Evolutionary conservation across 2,888 invertebrate species (phyloP), one percentile per base, ranked within the genome.

Genomic region (Tridacna gigas): DNA sequence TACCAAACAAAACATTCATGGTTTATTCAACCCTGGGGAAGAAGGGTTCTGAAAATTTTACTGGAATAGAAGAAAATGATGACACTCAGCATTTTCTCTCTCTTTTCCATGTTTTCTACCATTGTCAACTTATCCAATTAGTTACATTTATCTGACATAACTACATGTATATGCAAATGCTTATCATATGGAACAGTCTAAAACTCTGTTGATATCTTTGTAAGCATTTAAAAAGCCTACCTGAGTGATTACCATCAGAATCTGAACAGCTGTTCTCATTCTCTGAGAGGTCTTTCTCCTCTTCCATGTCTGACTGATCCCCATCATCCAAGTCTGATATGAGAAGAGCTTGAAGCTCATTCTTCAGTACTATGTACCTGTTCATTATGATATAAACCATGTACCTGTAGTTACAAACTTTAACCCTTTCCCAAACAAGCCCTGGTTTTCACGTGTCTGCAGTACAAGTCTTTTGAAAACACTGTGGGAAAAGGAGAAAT

Each of bases 311-410:
- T 48, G 82, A 73, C 73, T 86, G 79, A 20, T 86, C 80, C 18
- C 80, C 86, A 26, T 82, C 86, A 81, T 89, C 78, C 22, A 88
- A 66, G 79, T 93, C 93, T 45, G 92, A 92, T 74, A 93, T 91
- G 67, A 93, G 88, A 25, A 93, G 73, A 12, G 89, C 93, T 80
- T 82, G 86, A 20, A 93, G 83, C 28, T 92, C 92, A 91, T 93
- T 93, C 25, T 89, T 83, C 45, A 93, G 83, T n/a, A 77, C 69
- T 28, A 93, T 79, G 48, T 89, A 84, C 77, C 93, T 93, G 74
- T 56, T 25, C 22, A 22, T n/a, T 25, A 65, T 22, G 3, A 25
- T 12, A n/a, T 18, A 26, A 65, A 25, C 12, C 12, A 25, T 20
- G 11, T 3, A 65, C 22, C 1, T 15, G 65, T 15, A 11, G 65